Conservation (phyloP, 2,888 invertebrate genomes). For the Seladonia tumulorum region DNA sequence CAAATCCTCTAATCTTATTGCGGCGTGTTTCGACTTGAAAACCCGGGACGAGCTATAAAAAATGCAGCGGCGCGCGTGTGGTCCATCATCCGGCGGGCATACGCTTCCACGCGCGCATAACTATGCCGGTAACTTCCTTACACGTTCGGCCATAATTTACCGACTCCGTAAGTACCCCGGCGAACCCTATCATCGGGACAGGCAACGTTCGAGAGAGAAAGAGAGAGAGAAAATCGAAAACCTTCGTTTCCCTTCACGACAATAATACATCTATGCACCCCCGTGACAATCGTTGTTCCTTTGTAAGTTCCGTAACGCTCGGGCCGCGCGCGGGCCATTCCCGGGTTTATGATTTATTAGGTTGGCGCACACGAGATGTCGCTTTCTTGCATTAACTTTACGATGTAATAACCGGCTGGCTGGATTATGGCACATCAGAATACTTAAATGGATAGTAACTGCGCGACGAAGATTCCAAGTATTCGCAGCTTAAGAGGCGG, state of each 20-base stretch:
- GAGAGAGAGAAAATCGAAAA: not conserved
- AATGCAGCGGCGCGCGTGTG: slow-evolving; percentile 49
- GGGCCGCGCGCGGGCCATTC: not conserved
- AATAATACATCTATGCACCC: slow-evolving; percentile 8
- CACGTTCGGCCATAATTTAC: slow-evolving; percentile 55
- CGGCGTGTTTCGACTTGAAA: slow-evolving; percentile 33
- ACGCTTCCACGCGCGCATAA: slow-evolving; percentile 37
- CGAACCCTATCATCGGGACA: slow-evolving; percentile 56
- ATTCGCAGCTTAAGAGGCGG: not conserved
- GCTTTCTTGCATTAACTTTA: not conserved
- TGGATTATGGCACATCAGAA: slow-evolving; percentile 1
- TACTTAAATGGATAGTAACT: not conserved
- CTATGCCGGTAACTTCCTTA: slow-evolving; percentile 49
- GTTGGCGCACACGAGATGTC: slow-evolving; percentile 1
- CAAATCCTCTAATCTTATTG: slow-evolving; percentile 53
- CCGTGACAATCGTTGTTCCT: slow-evolving; percentile 6
- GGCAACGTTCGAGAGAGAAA: not conserved
- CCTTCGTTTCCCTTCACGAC: not conserved
- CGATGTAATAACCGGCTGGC: slow-evolving; percentile 9
- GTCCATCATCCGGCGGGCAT: slow-evolving; percentile 40
- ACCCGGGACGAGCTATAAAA: slow-evolving; percentile 28
- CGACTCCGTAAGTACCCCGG: slow-evolving; percentile 33
- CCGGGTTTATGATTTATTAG: slow-evolving; percentile 1
- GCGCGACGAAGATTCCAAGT: slow-evolving; percentile 4
- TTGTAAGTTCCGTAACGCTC: not conserved